A percentile compares a stretch with the other conserved stretches of the same genome.
These are phyloP conservation scores for Phaenicophaeus curvirostris DNA, from an alignment of 2,797 vertebrate genomes.

Conservation along the genomic window DNA sequence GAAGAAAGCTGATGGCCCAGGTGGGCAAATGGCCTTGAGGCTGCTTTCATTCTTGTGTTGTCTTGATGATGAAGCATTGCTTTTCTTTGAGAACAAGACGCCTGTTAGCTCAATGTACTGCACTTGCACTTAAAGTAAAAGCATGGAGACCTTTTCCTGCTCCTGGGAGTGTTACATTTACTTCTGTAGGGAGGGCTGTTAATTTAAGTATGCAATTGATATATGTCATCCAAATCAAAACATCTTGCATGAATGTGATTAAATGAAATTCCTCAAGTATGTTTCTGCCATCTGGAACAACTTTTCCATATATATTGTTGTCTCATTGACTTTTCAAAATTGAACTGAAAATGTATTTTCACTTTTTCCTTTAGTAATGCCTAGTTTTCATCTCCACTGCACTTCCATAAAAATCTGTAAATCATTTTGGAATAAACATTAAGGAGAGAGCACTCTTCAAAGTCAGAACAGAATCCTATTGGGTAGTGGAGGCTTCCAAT, in stretches of 20 bases:
- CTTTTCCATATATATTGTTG: constrained; percentile 21
- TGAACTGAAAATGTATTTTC: constrained; percentile 18
- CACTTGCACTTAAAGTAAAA: background rate
- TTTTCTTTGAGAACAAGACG: background rate
- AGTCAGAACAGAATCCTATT: background rate
- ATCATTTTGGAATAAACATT: background rate
- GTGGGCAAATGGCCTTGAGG: background rate
- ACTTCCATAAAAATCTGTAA: background rate
- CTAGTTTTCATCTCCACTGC: background rate
- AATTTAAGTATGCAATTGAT: constrained; percentile 64
- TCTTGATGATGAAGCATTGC: background rate
- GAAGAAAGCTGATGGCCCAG: background rate
- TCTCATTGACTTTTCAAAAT: constrained; percentile 52
- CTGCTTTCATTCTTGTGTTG: background rate
- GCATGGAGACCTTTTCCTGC: background rate
- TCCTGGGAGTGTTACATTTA: constrained; percentile 8
- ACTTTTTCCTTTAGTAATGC: background rate
- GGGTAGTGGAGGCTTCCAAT: background rate
- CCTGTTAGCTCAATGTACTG: background rate
- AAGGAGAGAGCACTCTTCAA: background rate
- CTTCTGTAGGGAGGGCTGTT: constrained; percentile 41
- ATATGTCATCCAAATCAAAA: constrained; percentile 57
- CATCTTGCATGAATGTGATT: constrained; percentile 59
- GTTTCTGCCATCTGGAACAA: constrained; percentile 52
- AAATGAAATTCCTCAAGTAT: constrained; percentile 40